Percentiles rank a stretch among this genome's conserved stretches.
phyloP scores from a whole-genome alignment of 2,888 invertebrate genomes.

The Agrochola lychnidis region DNA sequence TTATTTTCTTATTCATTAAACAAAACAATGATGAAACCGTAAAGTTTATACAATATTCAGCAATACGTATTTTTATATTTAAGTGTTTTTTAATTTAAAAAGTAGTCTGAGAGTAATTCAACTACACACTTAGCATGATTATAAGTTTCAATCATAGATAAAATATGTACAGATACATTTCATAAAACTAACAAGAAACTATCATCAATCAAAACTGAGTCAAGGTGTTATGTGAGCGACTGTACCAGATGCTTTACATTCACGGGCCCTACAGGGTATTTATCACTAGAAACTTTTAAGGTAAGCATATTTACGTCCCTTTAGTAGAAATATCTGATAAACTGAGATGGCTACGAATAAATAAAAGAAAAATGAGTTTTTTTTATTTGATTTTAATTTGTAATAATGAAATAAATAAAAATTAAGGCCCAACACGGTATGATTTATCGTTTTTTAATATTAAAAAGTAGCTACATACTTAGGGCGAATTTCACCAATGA shows the following conservation, averaged over 20 bases:
- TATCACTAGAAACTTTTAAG: slow-evolving; percentile 83
- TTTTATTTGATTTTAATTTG: not conserved
- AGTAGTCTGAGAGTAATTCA: not conserved
- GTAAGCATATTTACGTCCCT: slow-evolving; percentile 79
- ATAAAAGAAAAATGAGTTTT: not conserved
- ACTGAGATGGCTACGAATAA: slow-evolving; percentile 54
- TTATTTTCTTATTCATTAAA: not conserved
- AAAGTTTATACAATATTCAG: too few species aligned
- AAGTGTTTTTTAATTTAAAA: not conserved
- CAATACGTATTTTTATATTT: not conserved
- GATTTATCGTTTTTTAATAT: not conserved
- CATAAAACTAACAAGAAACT: slow-evolving; percentile 7
- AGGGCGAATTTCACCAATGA: too few species aligned
- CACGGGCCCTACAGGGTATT: slow-evolving; percentile 76
- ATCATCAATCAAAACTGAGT: slow-evolving; percentile 25
- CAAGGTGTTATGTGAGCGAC: slow-evolving; percentile 54
- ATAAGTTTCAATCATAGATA: too few species aligned
- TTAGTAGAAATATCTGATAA: slow-evolving; percentile 63
- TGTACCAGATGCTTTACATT: slow-evolving; percentile 80
- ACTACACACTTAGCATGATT: not conserved
- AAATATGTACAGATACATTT: not conserved
- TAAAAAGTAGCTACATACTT: not conserved
- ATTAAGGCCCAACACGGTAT: not conserved
- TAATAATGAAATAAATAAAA: not conserved
- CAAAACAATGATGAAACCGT: not conserved